phyloP scores from a whole-genome alignment of 2,113 vertebrate genomes.

The Lanius collurio region DNA sequence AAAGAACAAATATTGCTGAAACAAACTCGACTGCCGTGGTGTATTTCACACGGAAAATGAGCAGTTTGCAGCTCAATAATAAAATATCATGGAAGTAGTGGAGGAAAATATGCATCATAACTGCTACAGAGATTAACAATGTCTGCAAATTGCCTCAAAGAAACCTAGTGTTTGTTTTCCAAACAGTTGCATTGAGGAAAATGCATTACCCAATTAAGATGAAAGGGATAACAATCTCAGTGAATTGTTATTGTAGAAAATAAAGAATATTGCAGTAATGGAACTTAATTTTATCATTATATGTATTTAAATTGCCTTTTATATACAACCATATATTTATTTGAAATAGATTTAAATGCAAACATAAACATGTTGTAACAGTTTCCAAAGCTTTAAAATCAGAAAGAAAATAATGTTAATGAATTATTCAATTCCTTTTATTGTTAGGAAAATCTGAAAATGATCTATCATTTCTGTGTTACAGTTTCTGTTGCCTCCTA shows the following conservation, averaged over 20 bases:
- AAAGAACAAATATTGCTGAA: not conserved
- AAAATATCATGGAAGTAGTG: not conserved
- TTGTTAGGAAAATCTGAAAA: not conserved
- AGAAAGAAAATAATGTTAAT: conserved; percentile 32
- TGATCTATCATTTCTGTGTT: not conserved
- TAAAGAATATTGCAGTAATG: conserved; percentile 45
- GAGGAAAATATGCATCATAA: conserved; percentile 2
- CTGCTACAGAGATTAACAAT: conserved; percentile 15
- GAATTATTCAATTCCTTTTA: conserved; percentile 33
- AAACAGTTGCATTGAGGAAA: conserved; percentile 23
- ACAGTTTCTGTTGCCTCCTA: not conserved
- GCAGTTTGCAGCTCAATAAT: not conserved
- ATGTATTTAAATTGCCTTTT: conserved; percentile 59
- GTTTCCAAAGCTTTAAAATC: conserved; percentile 42
- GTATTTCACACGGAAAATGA: not conserved
- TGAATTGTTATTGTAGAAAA: conserved; percentile 60
- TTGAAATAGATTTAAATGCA: conserved; percentile 49
- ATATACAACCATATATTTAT: conserved; percentile 22
- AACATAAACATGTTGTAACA: conserved; percentile 15
- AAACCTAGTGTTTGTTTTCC: not conserved
- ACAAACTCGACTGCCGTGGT: not conserved
- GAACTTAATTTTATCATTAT: conserved; percentile 60
- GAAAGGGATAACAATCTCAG: conserved; percentile 27
- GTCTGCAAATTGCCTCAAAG: conserved; percentile 10
- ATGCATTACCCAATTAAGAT: conserved; percentile 61